phyloP scores from a whole-genome alignment of 2,113 vertebrate genomes.

The Xenopus borealis region DNA sequence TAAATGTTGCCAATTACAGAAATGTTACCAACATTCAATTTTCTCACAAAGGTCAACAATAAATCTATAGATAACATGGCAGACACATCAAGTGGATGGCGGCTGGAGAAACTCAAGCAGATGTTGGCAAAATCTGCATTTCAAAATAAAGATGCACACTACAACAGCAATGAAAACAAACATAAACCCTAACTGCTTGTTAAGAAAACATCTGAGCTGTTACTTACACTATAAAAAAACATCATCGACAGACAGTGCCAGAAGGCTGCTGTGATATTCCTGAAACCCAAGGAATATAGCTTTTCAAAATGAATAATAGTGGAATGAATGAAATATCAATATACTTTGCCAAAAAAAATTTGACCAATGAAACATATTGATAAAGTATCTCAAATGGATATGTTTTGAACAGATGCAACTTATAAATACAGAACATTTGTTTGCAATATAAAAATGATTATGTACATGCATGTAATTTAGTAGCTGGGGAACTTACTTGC shows the following conservation, averaged over 20 bases:
- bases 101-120: conserved; percentile 62
- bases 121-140: conserved; percentile 69
- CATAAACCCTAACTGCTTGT: conserved; percentile 44
- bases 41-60: conserved; percentile 64
- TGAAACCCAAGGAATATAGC: conserved; percentile 1
- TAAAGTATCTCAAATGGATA: neutral
- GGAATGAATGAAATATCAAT: too few species aligned
- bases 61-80: conserved; percentile 68
- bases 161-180: conserved; percentile 63
- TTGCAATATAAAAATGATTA: too few species aligned
- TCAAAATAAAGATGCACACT: conserved; percentile 57
- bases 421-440: too few species aligned
- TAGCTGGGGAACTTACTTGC: too few species aligned
- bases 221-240: conserved; percentile 16
- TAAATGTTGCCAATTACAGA: conserved; percentile 64
- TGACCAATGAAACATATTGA: neutral
- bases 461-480: too few species aligned
- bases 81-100: conserved; percentile 65
- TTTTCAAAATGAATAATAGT: neutral
- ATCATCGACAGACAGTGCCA: conserved; percentile 13
- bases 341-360: neutral
- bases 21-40: conserved; percentile 63
- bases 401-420: too few species aligned
- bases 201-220: conserved; percentile 35
- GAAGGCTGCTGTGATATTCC: conserved; percentile 26